Conservation (phyloP, 2,888 invertebrate genomes). For the Andrena flavipes region DNA sequence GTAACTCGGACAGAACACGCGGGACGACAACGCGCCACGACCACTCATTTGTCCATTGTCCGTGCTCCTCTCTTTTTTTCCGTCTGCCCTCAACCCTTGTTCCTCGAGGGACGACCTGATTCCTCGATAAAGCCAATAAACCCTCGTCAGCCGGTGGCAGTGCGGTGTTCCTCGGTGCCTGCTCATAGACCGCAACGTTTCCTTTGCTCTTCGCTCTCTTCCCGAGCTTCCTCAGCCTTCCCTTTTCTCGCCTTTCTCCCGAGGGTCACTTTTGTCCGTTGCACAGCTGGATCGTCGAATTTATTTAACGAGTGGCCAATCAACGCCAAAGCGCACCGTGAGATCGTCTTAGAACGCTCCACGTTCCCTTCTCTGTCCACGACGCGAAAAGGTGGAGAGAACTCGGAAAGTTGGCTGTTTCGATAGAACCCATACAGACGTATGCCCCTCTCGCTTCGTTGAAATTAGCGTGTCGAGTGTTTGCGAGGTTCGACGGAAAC, state of each 20-base stretch:
- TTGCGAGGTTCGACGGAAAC: conserved; percentile 31
- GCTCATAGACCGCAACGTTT: conserved; percentile 63
- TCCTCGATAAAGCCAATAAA: conserved; percentile 80
- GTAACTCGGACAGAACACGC: conserved; percentile 21
- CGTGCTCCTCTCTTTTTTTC: conserved; percentile 31
- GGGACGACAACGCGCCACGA: conserved; percentile 18
- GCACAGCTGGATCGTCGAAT: conserved; percentile 69
- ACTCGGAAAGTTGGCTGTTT: conserved; percentile 11
- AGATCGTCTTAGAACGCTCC: not conserved
- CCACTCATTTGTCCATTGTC: conserved; percentile 48
- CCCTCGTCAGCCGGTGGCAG: conserved; percentile 78
- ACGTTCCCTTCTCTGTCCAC: not conserved
- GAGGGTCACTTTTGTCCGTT: conserved; percentile 59
- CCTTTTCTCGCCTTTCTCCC: conserved; percentile 19
- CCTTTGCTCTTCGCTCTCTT: conserved; percentile 67
- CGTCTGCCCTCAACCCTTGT: conserved; percentile 4
- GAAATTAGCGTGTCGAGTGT: conserved; percentile 67
- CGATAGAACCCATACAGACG: conserved; percentile 11
- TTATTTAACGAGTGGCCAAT: conserved; percentile 78
- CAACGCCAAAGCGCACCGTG: conserved; percentile 68
- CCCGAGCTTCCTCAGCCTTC: not conserved
- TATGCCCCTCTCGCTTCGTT: conserved; percentile 12
- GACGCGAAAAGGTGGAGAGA: not conserved
- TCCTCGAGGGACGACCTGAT: conserved; percentile 64
- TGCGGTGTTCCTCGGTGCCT: conserved; percentile 39